Evolutionary conservation across 1,140 invertebrate genomes (phyloP).

Genomic region (Leptinotarsa lineolata): DNA sequence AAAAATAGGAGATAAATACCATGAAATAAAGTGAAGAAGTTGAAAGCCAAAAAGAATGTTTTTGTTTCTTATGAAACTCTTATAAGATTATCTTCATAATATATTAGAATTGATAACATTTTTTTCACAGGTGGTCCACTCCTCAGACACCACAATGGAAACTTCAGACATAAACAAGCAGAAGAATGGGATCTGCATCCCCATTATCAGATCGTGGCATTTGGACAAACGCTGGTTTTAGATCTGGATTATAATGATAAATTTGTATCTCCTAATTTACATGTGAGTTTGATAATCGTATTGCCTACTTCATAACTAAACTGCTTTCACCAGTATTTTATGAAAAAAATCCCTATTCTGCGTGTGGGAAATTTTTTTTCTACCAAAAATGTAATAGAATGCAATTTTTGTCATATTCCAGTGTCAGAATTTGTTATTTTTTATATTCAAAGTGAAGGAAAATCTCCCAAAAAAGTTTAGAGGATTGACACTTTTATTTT

Average conservation of each 20-base stretch:
- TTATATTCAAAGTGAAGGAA: too few relatives aligned
- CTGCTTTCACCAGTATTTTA: not conserved
- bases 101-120: not conserved
- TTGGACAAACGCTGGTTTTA: constrained; percentile 63
- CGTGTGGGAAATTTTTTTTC: too few relatives aligned
- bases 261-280: constrained; percentile 63
- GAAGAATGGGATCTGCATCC: constrained; percentile 76
- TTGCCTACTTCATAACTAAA: not conserved
- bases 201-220: constrained; percentile 69
- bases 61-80: too few relatives aligned
- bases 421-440: too few relatives aligned
- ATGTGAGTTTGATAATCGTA: constrained; percentile 63
- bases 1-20: too few relatives aligned
- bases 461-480: too few relatives aligned
- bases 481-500: constrained; percentile 8
- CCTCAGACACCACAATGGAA: constrained; percentile 62
- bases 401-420: too few relatives aligned
- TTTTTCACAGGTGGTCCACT: constrained; percentile 41
- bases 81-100: too few relatives aligned
- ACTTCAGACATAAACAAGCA: constrained; percentile 65
- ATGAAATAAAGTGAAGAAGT: too few relatives aligned
- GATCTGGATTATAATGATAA: constrained; percentile 62
- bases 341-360: too few relatives aligned
- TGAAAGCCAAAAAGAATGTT: too few relatives aligned
- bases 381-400: too few relatives aligned